Evolutionary conservation across 2,113 vertebrate species (phyloP).

Genomic region (Sylvilagus bachmani): DNA sequence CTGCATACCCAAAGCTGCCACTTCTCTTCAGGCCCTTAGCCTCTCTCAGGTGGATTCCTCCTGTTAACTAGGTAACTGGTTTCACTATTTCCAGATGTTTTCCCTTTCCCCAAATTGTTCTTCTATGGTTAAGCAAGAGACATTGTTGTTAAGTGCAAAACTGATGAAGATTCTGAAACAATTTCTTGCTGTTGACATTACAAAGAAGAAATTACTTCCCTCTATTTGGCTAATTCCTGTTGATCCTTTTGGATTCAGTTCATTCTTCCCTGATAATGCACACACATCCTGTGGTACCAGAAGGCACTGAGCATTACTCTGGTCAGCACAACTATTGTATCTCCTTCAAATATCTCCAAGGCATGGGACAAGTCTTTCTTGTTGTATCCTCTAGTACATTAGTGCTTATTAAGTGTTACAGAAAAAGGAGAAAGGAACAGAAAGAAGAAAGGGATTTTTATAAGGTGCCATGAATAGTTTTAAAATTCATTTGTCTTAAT

Average conservation of each 20-base stretch:
- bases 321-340: background rate
- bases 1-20: background rate
- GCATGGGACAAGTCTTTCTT: background rate
- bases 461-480: background rate
- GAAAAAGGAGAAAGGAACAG: background rate
- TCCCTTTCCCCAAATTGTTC: background rate
- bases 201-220: background rate
- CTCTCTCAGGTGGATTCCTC: background rate
- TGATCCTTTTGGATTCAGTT: background rate
- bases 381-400: background rate
- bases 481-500: background rate
- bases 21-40: background rate
- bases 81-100: background rate
- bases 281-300: background rate
- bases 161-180: background rate
- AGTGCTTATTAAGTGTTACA: background rate
- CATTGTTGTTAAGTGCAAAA: slow-evolving; percentile 21
- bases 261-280: background rate
- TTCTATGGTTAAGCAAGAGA: background rate
- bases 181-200: background rate
- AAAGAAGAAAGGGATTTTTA: background rate
- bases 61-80: background rate
- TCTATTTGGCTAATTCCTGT: background rate
- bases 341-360: background rate
- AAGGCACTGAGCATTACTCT: background rate